phyloP scores from a whole-genome alignment of 2,888 invertebrate species.

The Erebia palarica region DNA sequence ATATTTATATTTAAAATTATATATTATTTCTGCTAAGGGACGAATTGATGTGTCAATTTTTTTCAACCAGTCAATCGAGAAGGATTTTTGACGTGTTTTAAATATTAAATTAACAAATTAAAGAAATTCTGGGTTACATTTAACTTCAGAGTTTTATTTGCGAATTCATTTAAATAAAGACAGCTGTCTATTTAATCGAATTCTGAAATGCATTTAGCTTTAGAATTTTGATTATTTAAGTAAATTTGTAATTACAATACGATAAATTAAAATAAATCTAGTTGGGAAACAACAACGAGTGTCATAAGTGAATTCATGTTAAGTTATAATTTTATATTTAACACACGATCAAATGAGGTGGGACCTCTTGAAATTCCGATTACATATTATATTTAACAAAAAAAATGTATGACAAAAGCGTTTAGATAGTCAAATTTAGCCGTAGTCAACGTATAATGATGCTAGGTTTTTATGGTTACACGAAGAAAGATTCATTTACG shows the following conservation, averaged over 20 bases:
- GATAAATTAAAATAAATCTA: not conserved
- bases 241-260: not conserved
- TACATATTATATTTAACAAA: conserved; percentile 53
- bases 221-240: not conserved
- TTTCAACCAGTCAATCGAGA: conserved; percentile 69
- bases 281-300: not conserved
- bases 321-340: conserved; percentile 7
- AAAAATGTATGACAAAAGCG: conserved; percentile 54
- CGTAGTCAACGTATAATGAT: conserved; percentile 59
- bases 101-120: conserved; percentile 19
- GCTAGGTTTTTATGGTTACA: conserved; percentile 58
- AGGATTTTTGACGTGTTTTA: conserved; percentile 30
- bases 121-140: conserved; percentile 10
- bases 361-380: conserved; percentile 54
- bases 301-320: not conserved
- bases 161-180: conserved; percentile 1
- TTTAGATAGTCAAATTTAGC: conserved; percentile 78
- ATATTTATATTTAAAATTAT: conserved; percentile 64
- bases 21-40: conserved; percentile 57
- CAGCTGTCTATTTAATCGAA: not conserved
- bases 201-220: conserved; percentile 18
- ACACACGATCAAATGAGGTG: conserved; percentile 50
- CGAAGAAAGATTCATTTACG: conserved; percentile 57
- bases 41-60: conserved; percentile 73
- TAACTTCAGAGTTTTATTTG: not conserved